A percentile compares a stretch with the other conserved stretches of the same genome.
Evolutionary conservation across 2,113 vertebrate species (phyloP).

Genomic region (Astatoreochromis straeleni): DNA sequence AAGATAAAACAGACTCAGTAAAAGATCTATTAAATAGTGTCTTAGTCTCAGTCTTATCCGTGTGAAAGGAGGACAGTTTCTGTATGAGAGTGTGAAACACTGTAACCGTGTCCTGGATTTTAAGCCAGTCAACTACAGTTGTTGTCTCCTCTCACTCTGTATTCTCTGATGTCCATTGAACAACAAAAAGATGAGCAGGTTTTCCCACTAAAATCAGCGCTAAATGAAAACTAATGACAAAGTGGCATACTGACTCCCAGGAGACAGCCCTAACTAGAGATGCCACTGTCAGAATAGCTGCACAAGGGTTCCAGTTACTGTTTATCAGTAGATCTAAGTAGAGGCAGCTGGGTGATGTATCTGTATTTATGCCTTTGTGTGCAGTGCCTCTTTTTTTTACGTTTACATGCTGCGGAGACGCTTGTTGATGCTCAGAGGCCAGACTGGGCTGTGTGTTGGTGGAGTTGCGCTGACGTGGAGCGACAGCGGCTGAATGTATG

Average conservation of each 20-base stretch:
- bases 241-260: background rate
- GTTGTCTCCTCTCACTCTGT: background rate
- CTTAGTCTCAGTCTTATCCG: background rate
- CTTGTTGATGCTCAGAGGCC: background rate
- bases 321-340: background rate
- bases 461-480: slow-evolving; percentile 14
- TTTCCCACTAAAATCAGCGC: background rate
- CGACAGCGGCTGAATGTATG: slow-evolving; percentile 42
- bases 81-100: background rate
- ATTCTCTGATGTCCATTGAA: background rate
- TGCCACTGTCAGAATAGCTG: background rate
- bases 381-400: background rate
- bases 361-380: background rate
- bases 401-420: background rate
- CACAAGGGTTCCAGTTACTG: background rate
- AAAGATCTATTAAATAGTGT: background rate
- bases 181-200: background rate
- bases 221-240: background rate
- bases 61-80: background rate
- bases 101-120: background rate
- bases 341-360: background rate
- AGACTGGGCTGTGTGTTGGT: background rate
- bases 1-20: background rate
- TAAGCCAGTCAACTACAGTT: background rate
- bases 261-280: background rate